These are phyloP conservation scores for Sepioteuthis lessoniana DNA, from an alignment of 2,888 invertebrate genomes.

Conservation along the genomic window DNA sequence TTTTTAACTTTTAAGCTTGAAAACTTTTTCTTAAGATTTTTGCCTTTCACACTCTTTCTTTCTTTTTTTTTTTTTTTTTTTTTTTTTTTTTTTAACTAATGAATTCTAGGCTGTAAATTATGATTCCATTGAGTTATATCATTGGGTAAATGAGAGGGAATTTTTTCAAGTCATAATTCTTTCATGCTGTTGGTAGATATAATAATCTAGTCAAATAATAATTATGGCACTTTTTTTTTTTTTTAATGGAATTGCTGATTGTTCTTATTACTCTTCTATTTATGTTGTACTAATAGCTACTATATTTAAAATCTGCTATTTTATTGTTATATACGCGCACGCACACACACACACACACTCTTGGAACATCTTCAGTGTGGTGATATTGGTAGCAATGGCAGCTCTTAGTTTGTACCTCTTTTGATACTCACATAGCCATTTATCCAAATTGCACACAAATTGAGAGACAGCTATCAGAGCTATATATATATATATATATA, in stretches of 20 bases:
- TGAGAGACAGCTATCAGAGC: neutral
- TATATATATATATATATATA: neutral
- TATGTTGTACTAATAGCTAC: too few species aligned
- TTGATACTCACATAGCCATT: neutral
- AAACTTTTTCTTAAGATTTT: constrained; percentile 13
- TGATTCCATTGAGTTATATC: neutral
- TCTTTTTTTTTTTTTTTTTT: neutral
- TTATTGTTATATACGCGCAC: too few species aligned
- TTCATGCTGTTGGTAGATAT: neutral
- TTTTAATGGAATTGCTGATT: neutral
- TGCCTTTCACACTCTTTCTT: constrained; percentile 13
- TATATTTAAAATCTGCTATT: neutral
- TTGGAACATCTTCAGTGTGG: neutral
- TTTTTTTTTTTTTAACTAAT: neutral
- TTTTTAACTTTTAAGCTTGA: neutral
- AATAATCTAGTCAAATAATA: neutral
- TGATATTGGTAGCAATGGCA: neutral
- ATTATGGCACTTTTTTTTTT: neutral
- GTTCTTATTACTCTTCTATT: neutral
- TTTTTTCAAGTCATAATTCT: neutral
- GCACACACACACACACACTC: too few species aligned
- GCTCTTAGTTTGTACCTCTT: neutral
- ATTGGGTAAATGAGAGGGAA: too few species aligned
- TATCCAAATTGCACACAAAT: neutral
- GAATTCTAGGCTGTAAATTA: neutral